Percentiles rank a stretch among this genome's conserved stretches.
Evolutionary conservation across 2,888 invertebrate genomes (phyloP).

Genomic region (Hypselothyrea guttata): DNA sequence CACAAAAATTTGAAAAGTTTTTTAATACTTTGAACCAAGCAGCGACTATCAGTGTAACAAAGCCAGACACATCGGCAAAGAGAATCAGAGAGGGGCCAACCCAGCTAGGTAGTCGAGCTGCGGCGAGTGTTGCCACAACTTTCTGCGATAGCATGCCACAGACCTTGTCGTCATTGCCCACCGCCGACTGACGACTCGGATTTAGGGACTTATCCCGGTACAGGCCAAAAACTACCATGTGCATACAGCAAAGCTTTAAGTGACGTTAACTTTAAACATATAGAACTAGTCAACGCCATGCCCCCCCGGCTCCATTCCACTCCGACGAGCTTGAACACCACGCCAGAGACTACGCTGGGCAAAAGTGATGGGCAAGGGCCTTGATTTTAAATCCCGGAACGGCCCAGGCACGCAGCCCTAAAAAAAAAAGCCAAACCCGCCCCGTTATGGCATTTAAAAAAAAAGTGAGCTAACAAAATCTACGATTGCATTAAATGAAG

Average conservation of each 20-base stretch:
- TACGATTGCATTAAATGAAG: too few species aligned
- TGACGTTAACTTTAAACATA: conserved; percentile 26
- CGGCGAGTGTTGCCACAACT: conserved; percentile 23
- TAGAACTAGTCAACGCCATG: conserved; percentile 2
- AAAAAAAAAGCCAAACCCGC: too few species aligned
- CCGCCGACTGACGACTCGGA: conserved; percentile 1
- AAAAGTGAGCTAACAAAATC: too few species aligned
- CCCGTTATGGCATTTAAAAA: too few species aligned
- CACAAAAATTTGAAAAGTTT: conserved; percentile 65
- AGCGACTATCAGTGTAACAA: too few species aligned
- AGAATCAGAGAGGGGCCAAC: neutral
- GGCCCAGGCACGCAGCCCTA: too few species aligned
- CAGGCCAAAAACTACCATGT: conserved; percentile 17
- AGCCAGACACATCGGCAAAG: too few species aligned
- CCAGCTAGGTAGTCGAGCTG: conserved; percentile 7
- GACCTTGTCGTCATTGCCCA: conserved; percentile 25
- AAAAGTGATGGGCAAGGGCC: too few species aligned
- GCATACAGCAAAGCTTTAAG: conserved; percentile 20
- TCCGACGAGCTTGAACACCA: too few species aligned
- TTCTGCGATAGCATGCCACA: conserved; percentile 31
- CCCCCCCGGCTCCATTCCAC: too few species aligned
- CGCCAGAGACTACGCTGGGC: conserved; percentile 11
- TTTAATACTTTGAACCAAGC: conserved; percentile 52
- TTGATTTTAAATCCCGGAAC: too few species aligned
- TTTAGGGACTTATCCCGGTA: conserved; percentile 8